These are phyloP conservation scores for Lepidurus apus DNA, from an alignment of 1,140 invertebrate genomes.

Conservation along the genomic window DNA sequence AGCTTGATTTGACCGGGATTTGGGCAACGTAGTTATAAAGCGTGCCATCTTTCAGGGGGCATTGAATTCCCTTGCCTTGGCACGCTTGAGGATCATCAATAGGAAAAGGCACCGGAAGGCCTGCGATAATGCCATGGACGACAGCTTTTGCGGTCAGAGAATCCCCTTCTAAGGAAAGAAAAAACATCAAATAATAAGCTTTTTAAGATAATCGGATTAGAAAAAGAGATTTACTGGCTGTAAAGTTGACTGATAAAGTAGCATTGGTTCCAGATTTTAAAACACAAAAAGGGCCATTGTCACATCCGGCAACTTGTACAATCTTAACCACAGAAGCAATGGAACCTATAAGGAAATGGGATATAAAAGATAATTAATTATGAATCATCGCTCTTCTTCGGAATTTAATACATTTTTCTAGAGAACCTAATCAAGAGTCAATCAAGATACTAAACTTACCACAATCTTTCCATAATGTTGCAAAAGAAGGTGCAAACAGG, in stretches of 20 bases:
- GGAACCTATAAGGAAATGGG: neutral
- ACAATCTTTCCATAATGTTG: no score
- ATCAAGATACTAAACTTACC: no score
- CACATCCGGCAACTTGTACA: constrained; percentile 31
- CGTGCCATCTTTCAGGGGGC: constrained; percentile 56
- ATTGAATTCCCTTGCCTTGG: constrained; percentile 55
- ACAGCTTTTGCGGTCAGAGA: constrained; percentile 51
- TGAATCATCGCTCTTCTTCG: neutral
- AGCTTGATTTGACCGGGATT: constrained; percentile 55
- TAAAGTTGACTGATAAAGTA: constrained; percentile 31
- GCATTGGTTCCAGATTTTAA: constrained; percentile 32
- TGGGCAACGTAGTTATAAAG: constrained; percentile 55
- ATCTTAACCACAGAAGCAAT: neutral
- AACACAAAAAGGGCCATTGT: constrained; percentile 28
- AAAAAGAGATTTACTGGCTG: constrained; percentile 29
- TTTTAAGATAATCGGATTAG: neutral
- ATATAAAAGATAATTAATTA: neutral
- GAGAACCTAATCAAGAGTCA: no score
- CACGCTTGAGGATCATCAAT: constrained; percentile 63
- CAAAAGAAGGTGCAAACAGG: no score
- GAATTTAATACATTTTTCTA: neutral
- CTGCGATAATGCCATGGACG: constrained; percentile 63
- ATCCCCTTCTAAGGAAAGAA: constrained; percentile 47
- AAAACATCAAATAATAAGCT: neutral
- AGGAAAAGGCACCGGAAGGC: constrained; percentile 62